Evolutionary conservation across 2,888 invertebrate genomes (phyloP).

Genomic region (Lochmaea crataegi): DNA sequence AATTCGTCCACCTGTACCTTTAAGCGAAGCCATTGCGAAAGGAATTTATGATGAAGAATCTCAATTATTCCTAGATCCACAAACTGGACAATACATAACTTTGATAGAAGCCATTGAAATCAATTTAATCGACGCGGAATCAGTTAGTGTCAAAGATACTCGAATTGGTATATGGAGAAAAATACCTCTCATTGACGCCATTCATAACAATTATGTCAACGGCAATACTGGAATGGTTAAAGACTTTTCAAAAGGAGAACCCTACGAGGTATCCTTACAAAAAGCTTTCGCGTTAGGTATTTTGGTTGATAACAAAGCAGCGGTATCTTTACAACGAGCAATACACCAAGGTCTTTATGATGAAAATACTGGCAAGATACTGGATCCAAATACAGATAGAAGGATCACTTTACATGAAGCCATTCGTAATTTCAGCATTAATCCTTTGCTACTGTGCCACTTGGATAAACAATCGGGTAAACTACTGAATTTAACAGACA

Average conservation of each 20-base stretch:
- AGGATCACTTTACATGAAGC: conserved; percentile 87
- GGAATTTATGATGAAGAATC: conserved; percentile 82
- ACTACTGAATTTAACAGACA: conserved; percentile 80
- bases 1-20: conserved; percentile 81
- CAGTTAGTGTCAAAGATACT: conserved; percentile 84
- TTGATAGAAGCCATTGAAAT: conserved; percentile 85
- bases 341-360: conserved; percentile 89
- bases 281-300: conserved; percentile 85
- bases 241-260: conserved; percentile 73
- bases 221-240: conserved; percentile 77
- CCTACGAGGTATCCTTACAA: conserved; percentile 76
- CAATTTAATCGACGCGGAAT: conserved; percentile 85
- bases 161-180: conserved; percentile 81
- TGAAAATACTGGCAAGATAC: conserved; percentile 82
- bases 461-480: conserved; percentile 81
- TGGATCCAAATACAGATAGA: conserved; percentile 82
- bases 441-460: conserved; percentile 83
- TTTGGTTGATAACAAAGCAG: conserved; percentile 83
- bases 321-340: conserved; percentile 85
- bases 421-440: conserved; percentile 82
- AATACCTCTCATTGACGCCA: conserved; percentile 82
- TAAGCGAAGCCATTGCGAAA: conserved; percentile 85
- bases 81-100: conserved; percentile 80
- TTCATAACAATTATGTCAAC: conserved; percentile 80
- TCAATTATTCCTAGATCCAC: conserved; percentile 87